Percentiles rank a stretch among this genome's conserved stretches.
These are phyloP conservation scores for Rhagoletis pomonella DNA, from an alignment of 1,140 invertebrate genomes.

Conservation along the genomic window DNA sequence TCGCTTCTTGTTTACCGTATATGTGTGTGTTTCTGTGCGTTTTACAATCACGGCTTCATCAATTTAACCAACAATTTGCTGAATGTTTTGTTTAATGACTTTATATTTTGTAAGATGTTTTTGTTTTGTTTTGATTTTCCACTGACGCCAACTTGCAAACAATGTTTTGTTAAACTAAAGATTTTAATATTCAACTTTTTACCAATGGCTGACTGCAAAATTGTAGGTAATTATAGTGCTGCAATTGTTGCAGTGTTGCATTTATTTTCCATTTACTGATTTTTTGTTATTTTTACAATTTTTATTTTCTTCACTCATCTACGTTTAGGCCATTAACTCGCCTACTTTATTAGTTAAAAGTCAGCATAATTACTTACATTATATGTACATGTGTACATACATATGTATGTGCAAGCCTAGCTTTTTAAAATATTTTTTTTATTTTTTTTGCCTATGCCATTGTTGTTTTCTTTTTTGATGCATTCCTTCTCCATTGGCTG, in stretches of 20 bases:
- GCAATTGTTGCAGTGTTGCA: background rate
- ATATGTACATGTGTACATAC: background rate
- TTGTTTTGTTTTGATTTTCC: background rate
- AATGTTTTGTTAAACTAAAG: too few relatives aligned
- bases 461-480: background rate
- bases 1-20: background rate
- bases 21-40: background rate
- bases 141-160: too few relatives aligned
- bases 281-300: background rate
- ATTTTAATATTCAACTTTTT: background rate
- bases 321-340: background rate
- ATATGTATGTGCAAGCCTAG: background rate
- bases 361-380: conserved; percentile 28
- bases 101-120: background rate
- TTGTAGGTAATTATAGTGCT: background rate
- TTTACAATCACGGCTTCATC: background rate
- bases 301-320: background rate
- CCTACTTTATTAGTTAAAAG: conserved; percentile 16
- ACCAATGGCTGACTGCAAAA: background rate
- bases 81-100: background rate
- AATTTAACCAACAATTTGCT: background rate
- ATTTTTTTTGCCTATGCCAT: background rate
- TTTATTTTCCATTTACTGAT: background rate
- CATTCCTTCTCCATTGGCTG: background rate
- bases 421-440: background rate